Evolutionary conservation across 2,113 vertebrate genomes (phyloP).

Genomic region (Spilogale gracilis): DNA sequence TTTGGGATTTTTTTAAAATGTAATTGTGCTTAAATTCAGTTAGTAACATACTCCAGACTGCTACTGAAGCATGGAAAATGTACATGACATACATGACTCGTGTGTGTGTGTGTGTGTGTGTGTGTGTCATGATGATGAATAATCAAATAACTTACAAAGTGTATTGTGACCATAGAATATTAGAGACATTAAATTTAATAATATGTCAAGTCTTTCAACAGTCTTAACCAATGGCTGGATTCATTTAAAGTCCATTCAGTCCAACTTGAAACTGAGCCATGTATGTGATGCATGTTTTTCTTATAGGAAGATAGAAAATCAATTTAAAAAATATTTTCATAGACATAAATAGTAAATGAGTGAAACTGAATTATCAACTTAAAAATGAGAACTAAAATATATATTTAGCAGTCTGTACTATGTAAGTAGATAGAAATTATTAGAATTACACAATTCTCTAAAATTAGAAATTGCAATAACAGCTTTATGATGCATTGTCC

Average conservation of each 20-base stretch:
- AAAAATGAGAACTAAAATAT: not conserved
- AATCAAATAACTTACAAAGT: not conserved
- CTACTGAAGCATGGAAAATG: not conserved
- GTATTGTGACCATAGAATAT: not conserved
- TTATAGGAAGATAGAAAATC: not conserved
- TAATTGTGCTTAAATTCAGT: not conserved
- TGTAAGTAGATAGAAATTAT: not conserved
- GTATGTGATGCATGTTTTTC: not conserved
- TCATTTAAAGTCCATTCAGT: not conserved
- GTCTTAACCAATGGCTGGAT: not conserved
- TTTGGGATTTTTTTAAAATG: not conserved
- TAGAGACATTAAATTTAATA: not conserved
- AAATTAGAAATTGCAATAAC: not conserved
- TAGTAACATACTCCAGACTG: not conserved
- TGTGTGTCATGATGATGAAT: not conserved
- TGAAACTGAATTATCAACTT: not conserved
- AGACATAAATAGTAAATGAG: not conserved
- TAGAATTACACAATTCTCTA: not conserved
- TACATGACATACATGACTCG: too few relatives aligned
- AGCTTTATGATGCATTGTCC: not conserved
- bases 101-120: not conserved
- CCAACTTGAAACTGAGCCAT: not conserved
- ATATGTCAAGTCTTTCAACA: not conserved
- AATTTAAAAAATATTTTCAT: not conserved
- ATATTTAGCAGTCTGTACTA: not conserved